Evolutionary conservation across 2,797 vertebrate genomes (phyloP).

Genomic region (Anableps anableps): DNA sequence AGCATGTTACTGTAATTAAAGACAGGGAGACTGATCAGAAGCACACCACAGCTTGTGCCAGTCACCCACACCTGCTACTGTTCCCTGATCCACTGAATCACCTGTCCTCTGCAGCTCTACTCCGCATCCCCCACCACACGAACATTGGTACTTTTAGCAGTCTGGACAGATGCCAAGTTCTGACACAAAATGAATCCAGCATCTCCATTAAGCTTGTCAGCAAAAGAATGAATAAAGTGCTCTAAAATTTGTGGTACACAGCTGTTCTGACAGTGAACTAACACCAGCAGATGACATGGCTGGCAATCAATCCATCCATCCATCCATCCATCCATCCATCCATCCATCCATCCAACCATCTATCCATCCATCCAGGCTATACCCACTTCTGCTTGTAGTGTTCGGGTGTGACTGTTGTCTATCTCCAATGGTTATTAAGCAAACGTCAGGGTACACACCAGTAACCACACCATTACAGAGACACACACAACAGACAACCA

Average conservation of each 20-base stretch:
- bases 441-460: too few species aligned
- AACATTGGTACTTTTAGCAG: background rate
- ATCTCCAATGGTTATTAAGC: too few species aligned
- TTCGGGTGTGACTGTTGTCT: too few species aligned
- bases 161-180: background rate
- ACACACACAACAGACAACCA: too few species aligned
- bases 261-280: too few species aligned
- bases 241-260: background rate
- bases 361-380: too few species aligned
- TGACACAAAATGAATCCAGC: background rate
- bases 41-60: constrained; percentile 1
- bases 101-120: background rate
- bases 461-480: too few species aligned
- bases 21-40: constrained; percentile 8
- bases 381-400: too few species aligned
- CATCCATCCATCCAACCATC: too few species aligned
- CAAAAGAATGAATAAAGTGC: background rate
- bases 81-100: background rate
- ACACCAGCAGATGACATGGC: too few species aligned
- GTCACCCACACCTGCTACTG: background rate
- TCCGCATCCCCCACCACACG: background rate
- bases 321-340: too few species aligned
- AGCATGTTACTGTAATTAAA: background rate
- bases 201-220: background rate
- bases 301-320: too few species aligned